A percentile compares a stretch with the other conserved stretches of the same genome.
Conservation (phyloP, 2,797 vertebrate genomes). For the Paramormyrops hopkinsi region DNA sequence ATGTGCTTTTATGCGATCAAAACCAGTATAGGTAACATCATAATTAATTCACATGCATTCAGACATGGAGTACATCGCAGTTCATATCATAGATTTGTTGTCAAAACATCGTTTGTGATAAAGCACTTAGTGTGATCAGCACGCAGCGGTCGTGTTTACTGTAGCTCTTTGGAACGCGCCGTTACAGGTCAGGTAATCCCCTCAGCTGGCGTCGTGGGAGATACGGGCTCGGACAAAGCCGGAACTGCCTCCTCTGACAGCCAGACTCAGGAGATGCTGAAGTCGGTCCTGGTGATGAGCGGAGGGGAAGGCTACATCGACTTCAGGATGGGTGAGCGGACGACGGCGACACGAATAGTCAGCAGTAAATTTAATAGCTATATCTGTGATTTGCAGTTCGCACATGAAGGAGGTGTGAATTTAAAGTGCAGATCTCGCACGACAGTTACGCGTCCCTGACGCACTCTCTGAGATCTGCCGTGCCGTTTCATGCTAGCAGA, state of each 20-base stretch:
- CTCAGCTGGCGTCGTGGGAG: conserved; percentile 57
- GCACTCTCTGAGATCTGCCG: background rate
- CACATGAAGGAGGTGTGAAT: background rate
- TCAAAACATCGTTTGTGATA: background rate
- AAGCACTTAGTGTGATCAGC: background rate
- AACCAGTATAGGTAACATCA: background rate
- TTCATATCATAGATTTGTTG: background rate
- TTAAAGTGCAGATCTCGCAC: background rate
- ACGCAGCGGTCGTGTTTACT: background rate
- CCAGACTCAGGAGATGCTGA: conserved; percentile 60
- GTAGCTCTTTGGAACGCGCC: background rate
- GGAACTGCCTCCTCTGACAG: conserved; percentile 54
- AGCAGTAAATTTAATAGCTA: background rate
- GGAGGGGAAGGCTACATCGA: conserved; percentile 98
- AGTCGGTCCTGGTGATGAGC: conserved; percentile 87
- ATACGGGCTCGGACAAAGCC: conserved; percentile 57
- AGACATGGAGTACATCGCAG: background rate
- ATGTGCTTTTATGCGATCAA: background rate
- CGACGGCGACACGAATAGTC: background rate
- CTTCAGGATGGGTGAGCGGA: conserved; percentile 90
- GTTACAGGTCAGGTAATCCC: conserved; percentile 75
- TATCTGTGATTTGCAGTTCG: background rate
- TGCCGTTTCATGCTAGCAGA: background rate
- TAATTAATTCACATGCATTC: background rate
- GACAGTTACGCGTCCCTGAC: background rate